Evolutionary conservation across 1,140 invertebrate genomes (phyloP), one percentile per base, ranked within the genome.

Genomic region (Pinna nobilis): DNA sequence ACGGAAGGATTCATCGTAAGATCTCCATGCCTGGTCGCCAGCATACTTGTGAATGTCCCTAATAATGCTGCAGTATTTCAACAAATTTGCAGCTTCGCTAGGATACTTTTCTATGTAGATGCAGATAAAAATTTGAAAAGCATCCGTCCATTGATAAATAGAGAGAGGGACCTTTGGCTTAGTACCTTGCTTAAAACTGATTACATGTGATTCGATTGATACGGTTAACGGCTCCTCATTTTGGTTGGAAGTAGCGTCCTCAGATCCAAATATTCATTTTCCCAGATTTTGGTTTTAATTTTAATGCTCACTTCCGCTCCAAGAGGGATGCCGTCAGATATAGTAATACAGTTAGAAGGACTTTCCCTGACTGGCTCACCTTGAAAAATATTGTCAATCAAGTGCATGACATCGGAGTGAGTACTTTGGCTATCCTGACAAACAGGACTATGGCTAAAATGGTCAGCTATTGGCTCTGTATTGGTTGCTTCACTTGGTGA

Each of bases 41-140:
- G 47, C n/a, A 2, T 6, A 32, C 2, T 28, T 13, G n/a, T 7
- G 23, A 6, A 73, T 18, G 30, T 65, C 57, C 37, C 64, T 59
- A 25, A 74, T 49, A 7, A 35, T 20, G n/a, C 15, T 33, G 2
- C 13, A 15, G 37, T 74, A 49, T 60, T 67, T 57, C 44, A 74
- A 28, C 1, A 74, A 28, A 37, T 66, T 15, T n/a, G 51, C 18
- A 23, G 41, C 51, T 23, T 60, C 55, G 9, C 18, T 6, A 11
- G 71, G 63, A 20, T 74, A 41, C 53, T 60, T 65, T 67, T 67
- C 63, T 13, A 66, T 37, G 41, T 74, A 67, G 0, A 75, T 50
- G 2, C 44, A 32, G 6, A 74, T 67, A 51, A 63, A 71, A 39
- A 44, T 47, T 25, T 49, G 33, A 20, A 71, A 63, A 9, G 57